Base-by-base conservation (phyloP, 2,797 vertebrate species). In the Lophius americanus region DNA sequence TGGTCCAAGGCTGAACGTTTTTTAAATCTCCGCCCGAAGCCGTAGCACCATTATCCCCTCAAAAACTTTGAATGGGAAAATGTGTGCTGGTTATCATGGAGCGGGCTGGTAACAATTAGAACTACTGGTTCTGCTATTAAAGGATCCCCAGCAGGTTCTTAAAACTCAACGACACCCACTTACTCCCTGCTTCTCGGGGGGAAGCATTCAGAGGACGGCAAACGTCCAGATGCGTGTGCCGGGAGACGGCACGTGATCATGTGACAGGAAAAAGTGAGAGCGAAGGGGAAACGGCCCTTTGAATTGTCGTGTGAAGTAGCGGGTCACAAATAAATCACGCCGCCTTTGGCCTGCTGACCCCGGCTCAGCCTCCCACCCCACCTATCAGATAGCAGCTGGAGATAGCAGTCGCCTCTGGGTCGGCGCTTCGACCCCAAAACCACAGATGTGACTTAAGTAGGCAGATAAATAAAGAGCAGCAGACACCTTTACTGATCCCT, bases 341-440 rank as follows among this genome's bases (percentile, higher is more conserved):
- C 71, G 78, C 69, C 88, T 88, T 78, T 87, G 79, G 78, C 75
- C 79, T 82, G 75, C 44, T 88, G 91, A 92, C 91, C 90, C 68
- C 51, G 48, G 37, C 41, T 73, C 59, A 86, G 73, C 11, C 49
- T 36, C 54, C 39, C 50, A 36, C 50, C 65, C 62, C 58, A 62
- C 49, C 78, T 68, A 71, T 72, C 55, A 62, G 57, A 63, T 23
- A 23, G 23, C 58, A 58, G 49, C 44, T 41, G n/a, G 51, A 70
- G 44, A 77, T 71, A 36, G 53, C 63, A 83, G 68, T 70, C 46
- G 54, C 59, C 54, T 43, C 68, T 55, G 38, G 51, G 68, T 73
- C 53, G 37, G 49, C 7, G 42, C 14, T 47, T 68, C 12, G 38
- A 62, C 60, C 68, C 78, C 23, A 46, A 74, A 80, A 64, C 47